Evolutionary conservation across 1,140 invertebrate species (phyloP).

Genomic region (Gyrodactylus bullatarudis): DNA sequence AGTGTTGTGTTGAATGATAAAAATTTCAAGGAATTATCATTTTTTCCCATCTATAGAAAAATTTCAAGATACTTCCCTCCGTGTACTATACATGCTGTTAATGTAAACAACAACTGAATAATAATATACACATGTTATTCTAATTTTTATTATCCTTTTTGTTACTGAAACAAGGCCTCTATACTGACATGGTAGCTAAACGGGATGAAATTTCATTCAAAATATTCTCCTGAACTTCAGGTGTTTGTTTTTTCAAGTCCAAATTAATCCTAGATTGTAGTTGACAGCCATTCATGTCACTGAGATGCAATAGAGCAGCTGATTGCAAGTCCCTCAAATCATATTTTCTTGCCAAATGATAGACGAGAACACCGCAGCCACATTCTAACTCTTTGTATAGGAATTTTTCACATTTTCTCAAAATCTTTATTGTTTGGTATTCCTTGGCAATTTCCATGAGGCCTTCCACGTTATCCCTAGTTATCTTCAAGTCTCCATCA

Average conservation of each 20-base stretch:
- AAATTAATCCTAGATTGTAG: neutral
- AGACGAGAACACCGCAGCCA: neutral
- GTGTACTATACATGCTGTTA: too few species aligned
- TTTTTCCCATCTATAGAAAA: too few species aligned
- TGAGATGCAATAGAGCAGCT: neutral
- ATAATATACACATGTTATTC: too few species aligned
- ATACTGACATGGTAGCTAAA: neutral
- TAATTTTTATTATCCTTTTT: too few species aligned
- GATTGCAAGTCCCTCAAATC: neutral
- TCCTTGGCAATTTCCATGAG: constrained; percentile 1
- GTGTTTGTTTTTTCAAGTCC: neutral
- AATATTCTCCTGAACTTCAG: neutral
- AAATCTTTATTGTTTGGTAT: neutral
- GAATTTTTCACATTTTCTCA: neutral
- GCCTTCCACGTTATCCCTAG: neutral
- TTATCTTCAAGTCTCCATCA: neutral
- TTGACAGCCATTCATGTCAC: neutral
- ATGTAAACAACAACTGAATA: too few species aligned
- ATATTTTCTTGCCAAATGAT: neutral
- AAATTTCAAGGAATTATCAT: too few species aligned
- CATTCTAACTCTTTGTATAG: neutral
- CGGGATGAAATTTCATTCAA: neutral
- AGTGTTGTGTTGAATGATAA: too few species aligned
- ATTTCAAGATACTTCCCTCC: too few species aligned
- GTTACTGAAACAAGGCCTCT: too few species aligned